Evolutionary conservation across 2,888 invertebrate species (phyloP).

Genomic region (Tortrix viridana): DNA sequence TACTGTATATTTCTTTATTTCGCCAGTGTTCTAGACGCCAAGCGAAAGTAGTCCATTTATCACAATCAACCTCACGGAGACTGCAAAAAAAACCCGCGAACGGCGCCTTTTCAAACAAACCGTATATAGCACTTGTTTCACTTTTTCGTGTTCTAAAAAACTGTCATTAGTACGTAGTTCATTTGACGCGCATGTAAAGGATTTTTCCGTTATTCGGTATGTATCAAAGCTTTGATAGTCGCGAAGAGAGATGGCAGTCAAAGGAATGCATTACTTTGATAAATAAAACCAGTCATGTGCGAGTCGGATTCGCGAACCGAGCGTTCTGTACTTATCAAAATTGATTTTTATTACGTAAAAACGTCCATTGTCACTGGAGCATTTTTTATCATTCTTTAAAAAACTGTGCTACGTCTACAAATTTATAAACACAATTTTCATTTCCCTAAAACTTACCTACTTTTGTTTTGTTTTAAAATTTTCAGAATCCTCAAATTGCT

Average conservation of each 20-base stretch:
- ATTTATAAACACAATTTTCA: too few relatives aligned
- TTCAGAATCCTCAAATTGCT: too few relatives aligned
- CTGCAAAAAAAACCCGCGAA: constrained; percentile 51
- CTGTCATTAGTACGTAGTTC: constrained; percentile 13
- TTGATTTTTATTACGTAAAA: too few relatives aligned
- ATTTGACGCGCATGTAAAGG: constrained; percentile 1
- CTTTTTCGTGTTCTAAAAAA: constrained; percentile 16
- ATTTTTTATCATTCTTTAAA: too few relatives aligned
- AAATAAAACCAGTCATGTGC: too few relatives aligned
- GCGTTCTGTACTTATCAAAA: too few relatives aligned
- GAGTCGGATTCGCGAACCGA: neutral
- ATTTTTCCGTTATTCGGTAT: neutral
- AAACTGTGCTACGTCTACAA: too few relatives aligned
- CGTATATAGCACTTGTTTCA: constrained; percentile 28
- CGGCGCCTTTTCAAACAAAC: constrained; percentile 27
- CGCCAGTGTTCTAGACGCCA: constrained; percentile 25
- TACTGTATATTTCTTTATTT: constrained; percentile 6
- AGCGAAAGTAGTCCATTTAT: constrained; percentile 54
- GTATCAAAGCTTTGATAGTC: neutral
- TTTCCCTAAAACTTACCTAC: too few relatives aligned
- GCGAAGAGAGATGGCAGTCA: neutral
- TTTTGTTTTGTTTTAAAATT: too few relatives aligned
- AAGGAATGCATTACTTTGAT: too few relatives aligned
- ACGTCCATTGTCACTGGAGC: too few relatives aligned
- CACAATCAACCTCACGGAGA: constrained; percentile 63